Conservation (phyloP, 2,797 vertebrate genomes). For the Mormyrus hasselquistii region DNA sequence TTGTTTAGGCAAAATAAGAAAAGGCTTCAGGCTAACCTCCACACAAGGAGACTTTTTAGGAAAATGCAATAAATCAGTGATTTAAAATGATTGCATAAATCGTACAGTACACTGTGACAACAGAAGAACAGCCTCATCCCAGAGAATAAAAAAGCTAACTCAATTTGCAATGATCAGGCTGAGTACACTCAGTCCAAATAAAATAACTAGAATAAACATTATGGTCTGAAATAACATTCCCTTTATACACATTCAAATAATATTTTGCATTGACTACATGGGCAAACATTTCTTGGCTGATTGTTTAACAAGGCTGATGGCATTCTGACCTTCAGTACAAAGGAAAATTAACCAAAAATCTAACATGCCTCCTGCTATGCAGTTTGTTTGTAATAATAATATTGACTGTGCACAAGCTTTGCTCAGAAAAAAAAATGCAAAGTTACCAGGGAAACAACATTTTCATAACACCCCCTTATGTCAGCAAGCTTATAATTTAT, state of each 20-base stretch:
- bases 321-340: background rate
- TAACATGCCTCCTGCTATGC: background rate
- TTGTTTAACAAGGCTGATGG: background rate
- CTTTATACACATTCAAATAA: background rate
- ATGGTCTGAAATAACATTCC: background rate
- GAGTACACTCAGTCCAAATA: background rate
- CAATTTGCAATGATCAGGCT: slow-evolving; percentile 9
- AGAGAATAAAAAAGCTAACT: background rate
- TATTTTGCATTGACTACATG: background rate
- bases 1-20: background rate
- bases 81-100: background rate
- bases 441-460: background rate
- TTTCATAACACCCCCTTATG: background rate
- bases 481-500: background rate
- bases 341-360: background rate
- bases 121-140: background rate
- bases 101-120: background rate
- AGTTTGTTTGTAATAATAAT: background rate
- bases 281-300: background rate
- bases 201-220: background rate
- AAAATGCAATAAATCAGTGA: background rate
- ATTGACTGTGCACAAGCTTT: background rate
- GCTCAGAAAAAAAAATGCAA: background rate
- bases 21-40: background rate
- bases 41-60: background rate